Base-by-base conservation (phyloP, 2,113 vertebrate species). In the rat (Rattus norvegicus) region DNA sequence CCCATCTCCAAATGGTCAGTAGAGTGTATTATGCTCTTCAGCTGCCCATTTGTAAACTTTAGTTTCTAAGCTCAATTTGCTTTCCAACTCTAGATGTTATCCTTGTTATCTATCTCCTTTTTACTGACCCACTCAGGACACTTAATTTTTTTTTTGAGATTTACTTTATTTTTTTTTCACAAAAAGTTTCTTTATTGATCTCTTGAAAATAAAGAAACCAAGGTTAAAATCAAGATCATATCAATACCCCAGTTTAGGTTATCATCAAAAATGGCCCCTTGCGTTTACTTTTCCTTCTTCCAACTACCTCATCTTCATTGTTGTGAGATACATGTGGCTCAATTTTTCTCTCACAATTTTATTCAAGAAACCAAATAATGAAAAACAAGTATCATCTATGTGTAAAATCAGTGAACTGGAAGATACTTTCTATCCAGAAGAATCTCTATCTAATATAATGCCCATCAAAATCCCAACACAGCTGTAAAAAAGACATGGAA, bases 31-130 rank as follows among this genome's bases (percentile, higher is more conserved):
- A 10, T 90, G 11, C 7, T 20, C 79, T 94, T 89, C 63, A 90
- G 26, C n/a, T 92, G 63, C 87, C 65, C 76, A 76, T 96, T 91
- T 94, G 83, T 75, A 39, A 11, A 79, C 28, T 75, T 76, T 13
- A 76, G 28, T n/a, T 85, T 92, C 92, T 73, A 92, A 96, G 86
- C 11, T 90, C 73, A 77, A 88, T 70, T 93, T 81, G 81, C 47
- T 84, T 90, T 36, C 17, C 59, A 95, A 93, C 65, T 92, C 30
- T 70, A 73, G 65, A 72, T 14, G 28, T 8, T 79, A 92, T n/a
- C 4, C 16, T 91, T 83, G 20, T 43, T 70, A 24, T 85, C 7
- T 96, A n/a, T 10, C 79, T 86, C 88, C 76, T 56, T 92, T 92
- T 92, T 89, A 63, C 11, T 67, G 75, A 92, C 90, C 91, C 65